A percentile compares a stretch with the other conserved stretches of the same genome.
phyloP scores from a whole-genome alignment of 2,888 invertebrate genomes.

The Mimas tiliae region DNA sequence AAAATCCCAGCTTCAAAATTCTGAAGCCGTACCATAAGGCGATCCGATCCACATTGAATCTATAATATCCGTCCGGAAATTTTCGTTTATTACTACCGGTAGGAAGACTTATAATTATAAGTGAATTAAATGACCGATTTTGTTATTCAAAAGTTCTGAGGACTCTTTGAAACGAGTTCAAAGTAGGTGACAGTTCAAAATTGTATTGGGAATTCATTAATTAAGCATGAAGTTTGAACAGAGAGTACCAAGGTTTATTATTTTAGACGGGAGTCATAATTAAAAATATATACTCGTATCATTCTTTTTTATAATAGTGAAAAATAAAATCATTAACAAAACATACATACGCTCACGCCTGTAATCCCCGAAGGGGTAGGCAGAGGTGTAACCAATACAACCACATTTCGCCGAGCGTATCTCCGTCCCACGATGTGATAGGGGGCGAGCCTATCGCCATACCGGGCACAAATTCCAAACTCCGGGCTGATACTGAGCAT shows the following conservation, averaged over 20 bases:
- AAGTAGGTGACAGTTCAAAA: conserved; percentile 44
- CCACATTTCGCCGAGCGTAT: no score
- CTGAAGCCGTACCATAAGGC: conserved; percentile 20
- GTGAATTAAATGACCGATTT: conserved; percentile 49
- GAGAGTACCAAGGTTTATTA: neutral
- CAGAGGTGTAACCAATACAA: no score
- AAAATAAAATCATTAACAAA: no score
- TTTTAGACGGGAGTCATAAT: neutral
- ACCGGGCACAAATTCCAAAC: no score
- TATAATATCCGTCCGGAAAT: conserved; percentile 42
- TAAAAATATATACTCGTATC: no score
- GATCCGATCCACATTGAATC: conserved; percentile 30
- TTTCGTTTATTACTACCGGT: conserved; percentile 34
- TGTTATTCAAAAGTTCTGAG: conserved; percentile 50
- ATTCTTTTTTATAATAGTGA: no score
- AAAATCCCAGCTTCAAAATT: conserved; percentile 29
- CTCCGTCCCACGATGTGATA: no score
- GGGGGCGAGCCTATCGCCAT: no score
- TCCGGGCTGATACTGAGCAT: no score
- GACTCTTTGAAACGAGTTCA: conserved; percentile 32
- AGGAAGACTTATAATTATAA: conserved; percentile 50
- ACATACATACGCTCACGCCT: no score
- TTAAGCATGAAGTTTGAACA: neutral
- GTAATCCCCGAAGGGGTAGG: no score
- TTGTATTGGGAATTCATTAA: conserved; percentile 15